Percentiles rank a stretch among this genome's conserved stretches.
phyloP scores from a whole-genome alignment of 2,888 invertebrate species.

The Alsophila aescularia region DNA sequence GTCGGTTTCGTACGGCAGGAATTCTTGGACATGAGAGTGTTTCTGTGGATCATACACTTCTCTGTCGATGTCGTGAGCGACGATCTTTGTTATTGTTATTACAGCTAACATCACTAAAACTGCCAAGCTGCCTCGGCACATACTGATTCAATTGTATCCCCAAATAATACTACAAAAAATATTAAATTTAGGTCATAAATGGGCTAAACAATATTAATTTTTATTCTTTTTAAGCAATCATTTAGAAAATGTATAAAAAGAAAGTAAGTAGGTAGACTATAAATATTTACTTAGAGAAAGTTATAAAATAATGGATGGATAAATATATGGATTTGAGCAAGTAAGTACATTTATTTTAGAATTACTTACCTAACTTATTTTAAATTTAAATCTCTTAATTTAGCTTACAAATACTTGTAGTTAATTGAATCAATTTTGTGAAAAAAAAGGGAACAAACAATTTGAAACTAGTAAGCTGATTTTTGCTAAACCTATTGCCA shows the following conservation, averaged over 20 bases:
- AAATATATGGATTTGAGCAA: too few relatives aligned
- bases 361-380: neutral
- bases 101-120: conserved; percentile 5
- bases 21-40: neutral
- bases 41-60: neutral
- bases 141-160: neutral
- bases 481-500: conserved; percentile 11
- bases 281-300: too few relatives aligned
- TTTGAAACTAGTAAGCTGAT: conserved; percentile 18
- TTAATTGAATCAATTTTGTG: neutral
- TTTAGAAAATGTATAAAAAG: too few relatives aligned
- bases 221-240: too few relatives aligned
- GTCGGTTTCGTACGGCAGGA: neutral
- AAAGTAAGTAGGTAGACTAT: too few relatives aligned
- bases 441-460: neutral
- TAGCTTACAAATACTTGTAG: too few relatives aligned
- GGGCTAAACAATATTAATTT: too few relatives aligned
- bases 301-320: too few relatives aligned
- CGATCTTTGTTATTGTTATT: neutral
- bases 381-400: too few relatives aligned
- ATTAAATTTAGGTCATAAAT: too few relatives aligned
- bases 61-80: neutral
- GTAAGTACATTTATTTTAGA: neutral
- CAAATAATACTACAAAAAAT: neutral
- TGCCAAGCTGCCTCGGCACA: conserved; percentile 10